Percentiles rank a stretch among this genome's conserved stretches.
Evolutionary conservation across 2,888 invertebrate species (phyloP).

Genomic region (Drosophila paramelanica): DNA sequence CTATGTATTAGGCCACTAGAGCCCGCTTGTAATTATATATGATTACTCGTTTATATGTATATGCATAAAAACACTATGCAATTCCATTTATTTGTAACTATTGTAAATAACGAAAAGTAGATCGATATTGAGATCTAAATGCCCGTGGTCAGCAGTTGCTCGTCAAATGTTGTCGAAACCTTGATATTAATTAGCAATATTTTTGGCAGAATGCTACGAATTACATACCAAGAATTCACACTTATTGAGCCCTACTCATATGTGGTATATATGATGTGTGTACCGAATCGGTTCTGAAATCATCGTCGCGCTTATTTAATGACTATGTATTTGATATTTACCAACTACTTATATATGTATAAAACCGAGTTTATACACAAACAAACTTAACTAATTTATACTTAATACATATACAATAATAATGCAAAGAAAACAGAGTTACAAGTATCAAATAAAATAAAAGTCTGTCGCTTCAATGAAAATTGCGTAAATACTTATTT

Average conservation of each 20-base stretch:
- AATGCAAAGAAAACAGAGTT: constrained; percentile 60
- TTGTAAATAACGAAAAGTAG: constrained; percentile 47
- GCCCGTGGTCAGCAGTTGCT: constrained; percentile 21
- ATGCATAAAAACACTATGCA: constrained; percentile 35
- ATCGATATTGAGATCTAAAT: constrained; percentile 18
- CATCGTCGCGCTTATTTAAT: constrained; percentile 67
- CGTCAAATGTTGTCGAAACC: constrained; percentile 45
- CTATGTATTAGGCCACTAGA: constrained; percentile 64
- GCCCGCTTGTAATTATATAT: constrained; percentile 59
- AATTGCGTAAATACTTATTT: background rate
- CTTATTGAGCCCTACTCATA: constrained; percentile 20
- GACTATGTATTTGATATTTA: constrained; percentile 75
- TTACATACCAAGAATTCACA: constrained; percentile 46
- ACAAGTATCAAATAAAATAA: constrained; percentile 67
- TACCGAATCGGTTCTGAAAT: constrained; percentile 50
- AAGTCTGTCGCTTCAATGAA: constrained; percentile 68
- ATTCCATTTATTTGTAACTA: constrained; percentile 58
- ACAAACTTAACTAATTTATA: constrained; percentile 76
- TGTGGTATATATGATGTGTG: constrained; percentile 16
- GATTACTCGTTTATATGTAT: constrained; percentile 37
- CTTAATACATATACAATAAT: constrained; percentile 55
- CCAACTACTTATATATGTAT: constrained; percentile 54
- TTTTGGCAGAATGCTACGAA: constrained; percentile 45
- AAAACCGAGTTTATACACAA: constrained; percentile 41
- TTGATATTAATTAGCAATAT: constrained; percentile 76